Evolutionary conservation across 1,140 invertebrate species (phyloP).

Genomic region (Aphelenchoides fujianensis): DNA sequence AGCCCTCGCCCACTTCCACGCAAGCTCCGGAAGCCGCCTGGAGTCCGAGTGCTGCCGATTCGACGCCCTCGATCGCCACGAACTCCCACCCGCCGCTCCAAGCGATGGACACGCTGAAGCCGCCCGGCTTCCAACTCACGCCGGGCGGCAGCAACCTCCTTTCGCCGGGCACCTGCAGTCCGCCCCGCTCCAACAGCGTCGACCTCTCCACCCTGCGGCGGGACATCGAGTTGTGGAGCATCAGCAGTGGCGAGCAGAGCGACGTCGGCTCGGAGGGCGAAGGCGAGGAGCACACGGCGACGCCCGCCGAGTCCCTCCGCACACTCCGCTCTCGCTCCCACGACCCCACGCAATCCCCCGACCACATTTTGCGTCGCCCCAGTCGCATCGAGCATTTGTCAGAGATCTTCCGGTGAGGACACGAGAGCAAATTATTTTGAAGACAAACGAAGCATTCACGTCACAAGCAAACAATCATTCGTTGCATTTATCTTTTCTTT

Average conservation of each 20-base stretch:
- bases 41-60: neutral
- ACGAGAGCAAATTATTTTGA: neutral
- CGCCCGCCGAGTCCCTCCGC: slow-evolving; percentile 44
- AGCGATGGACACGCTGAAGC: slow-evolving; percentile 55
- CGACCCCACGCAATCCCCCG: slow-evolving; percentile 51
- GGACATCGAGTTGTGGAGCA: slow-evolving; percentile 59
- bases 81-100: slow-evolving; percentile 11
- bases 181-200: slow-evolving; percentile 59
- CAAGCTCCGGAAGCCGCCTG: slow-evolving; percentile 3
- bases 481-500: slow-evolving; percentile 12
- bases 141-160: slow-evolving; percentile 16
- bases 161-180: slow-evolving; percentile 26
- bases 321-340: slow-evolving; percentile 57
- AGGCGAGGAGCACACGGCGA: slow-evolving; percentile 39
- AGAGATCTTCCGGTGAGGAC: slow-evolving; percentile 57
- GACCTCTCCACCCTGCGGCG: slow-evolving; percentile 58
- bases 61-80: neutral
- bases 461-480: neutral
- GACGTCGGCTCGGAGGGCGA: slow-evolving; percentile 40
- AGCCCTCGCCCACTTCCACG: neutral
- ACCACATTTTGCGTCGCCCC: slow-evolving; percentile 51
- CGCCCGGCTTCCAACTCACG: slow-evolving; percentile 36
- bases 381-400: slow-evolving; percentile 60
- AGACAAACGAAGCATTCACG: neutral
- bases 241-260: slow-evolving; percentile 49